Base-by-base conservation (phyloP, 1,140 invertebrate genomes). In the Theocolax elegans region DNA sequence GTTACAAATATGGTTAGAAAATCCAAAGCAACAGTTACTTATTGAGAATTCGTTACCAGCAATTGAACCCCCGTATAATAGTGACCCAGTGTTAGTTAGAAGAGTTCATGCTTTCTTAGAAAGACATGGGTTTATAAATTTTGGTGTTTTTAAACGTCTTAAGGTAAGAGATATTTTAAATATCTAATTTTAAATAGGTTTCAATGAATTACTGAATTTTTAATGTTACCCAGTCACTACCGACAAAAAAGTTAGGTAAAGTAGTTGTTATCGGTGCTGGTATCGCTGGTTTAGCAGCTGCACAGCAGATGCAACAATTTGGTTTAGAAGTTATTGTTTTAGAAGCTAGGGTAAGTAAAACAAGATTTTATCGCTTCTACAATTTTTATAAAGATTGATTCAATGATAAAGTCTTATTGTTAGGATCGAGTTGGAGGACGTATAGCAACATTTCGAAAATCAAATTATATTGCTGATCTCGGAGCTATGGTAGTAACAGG, bases 91-190 rank as follows among this genome's bases (percentile, higher is more conserved):
- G 8, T 83, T 99, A 1, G 89, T 98, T 3, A 89, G 91, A 77
- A 88, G 97, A 75, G 90, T 97, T 58, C 95, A 97, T 87, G 92
- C 94, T 1, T 99, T 96, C 83, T 87, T 99, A 9, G 95, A 99
- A 79, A 89, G 98, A 67, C 95, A 99, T 86, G 97, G 97, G 8
- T 97, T 95, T 77, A 98, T 99, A 54, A 99, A 99, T 87, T 99
- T 97, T 90, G 98, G 98, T 0, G 92, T 99, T 23, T 99, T 96
- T 81, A 96, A 97, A 83, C 87, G 95, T 59, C 79, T 95, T 1
- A 94, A 94, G 81, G 89, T 89, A 85, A 75, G 63, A 73, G n/a
- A n/a, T n/a, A n/a, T n/a, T n/a, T n/a, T n/a, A n/a, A n/a, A n/a
- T n/a, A n/a, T n/a, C n/a, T n/a, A n/a, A n/a, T n/a, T 19, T 66